These are phyloP conservation scores for Acanthococcus lagerstroemiae DNA, from an alignment of 2,888 invertebrate species.

Conservation along the genomic window DNA sequence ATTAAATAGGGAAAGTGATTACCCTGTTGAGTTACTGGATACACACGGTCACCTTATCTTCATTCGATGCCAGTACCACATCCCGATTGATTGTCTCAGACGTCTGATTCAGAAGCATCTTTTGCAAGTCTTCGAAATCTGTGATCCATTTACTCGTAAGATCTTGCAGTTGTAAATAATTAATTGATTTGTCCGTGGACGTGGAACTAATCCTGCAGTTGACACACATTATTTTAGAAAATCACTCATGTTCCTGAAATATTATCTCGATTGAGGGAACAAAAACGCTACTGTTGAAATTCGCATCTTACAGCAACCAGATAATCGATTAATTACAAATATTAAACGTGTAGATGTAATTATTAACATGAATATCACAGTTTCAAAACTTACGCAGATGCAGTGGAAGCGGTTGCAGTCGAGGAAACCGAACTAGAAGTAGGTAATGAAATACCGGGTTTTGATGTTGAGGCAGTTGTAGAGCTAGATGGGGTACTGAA, in stretches of 20 bases:
- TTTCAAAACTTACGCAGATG: background rate
- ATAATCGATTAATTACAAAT: background rate
- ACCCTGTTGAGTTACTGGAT: no score
- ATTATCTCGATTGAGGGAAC: no score
- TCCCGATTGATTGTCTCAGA: slow-evolving; percentile 17
- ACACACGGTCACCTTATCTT: slow-evolving; percentile 8
- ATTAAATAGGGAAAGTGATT: background rate
- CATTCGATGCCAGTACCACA: slow-evolving; percentile 8
- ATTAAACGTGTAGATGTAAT: no score
- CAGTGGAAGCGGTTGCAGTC: background rate
- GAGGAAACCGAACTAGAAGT: background rate
- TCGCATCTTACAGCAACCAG: no score
- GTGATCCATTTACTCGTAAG: slow-evolving; percentile 13
- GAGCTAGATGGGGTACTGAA: background rate
- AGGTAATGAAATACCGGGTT: background rate
- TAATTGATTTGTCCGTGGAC: slow-evolving; percentile 4
- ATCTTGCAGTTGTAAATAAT: slow-evolving; percentile 15
- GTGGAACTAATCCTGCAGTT: background rate
- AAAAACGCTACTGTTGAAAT: no score
- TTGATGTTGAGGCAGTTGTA: background rate
- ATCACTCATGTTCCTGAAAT: no score
- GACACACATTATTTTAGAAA: background rate
- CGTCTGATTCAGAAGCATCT: slow-evolving; percentile 13
- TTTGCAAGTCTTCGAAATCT: slow-evolving; percentile 22
- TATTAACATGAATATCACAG: no score